A percentile compares a stretch with the other conserved stretches of the same genome.
phyloP scores from a whole-genome alignment of 2,113 vertebrate genomes.

The Labeo catla region DNA sequence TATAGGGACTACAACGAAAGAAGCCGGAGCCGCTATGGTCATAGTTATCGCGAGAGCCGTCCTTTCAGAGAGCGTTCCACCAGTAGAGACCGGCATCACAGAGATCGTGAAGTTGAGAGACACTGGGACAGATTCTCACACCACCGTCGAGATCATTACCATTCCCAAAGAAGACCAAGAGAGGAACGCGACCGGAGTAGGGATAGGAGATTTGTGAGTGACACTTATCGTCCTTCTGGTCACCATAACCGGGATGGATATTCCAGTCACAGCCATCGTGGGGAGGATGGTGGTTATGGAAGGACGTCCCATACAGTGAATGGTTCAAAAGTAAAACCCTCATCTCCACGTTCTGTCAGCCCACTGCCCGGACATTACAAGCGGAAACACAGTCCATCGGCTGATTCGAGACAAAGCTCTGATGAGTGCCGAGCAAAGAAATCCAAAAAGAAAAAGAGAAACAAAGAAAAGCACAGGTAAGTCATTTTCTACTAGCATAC shows the following conservation, averaged over 20 bases:
- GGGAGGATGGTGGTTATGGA: slow-evolving; percentile 54
- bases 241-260: slow-evolving; percentile 64
- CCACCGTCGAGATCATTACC: slow-evolving; percentile 66
- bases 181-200: slow-evolving; percentile 66
- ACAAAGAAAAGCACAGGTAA: slow-evolving; percentile 83
- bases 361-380: slow-evolving; percentile 30
- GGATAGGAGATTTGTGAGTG: slow-evolving; percentile 64
- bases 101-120: slow-evolving; percentile 67
- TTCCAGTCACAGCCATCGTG: slow-evolving; percentile 64
- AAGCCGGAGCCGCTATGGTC: slow-evolving; percentile 67
- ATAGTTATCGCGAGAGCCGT: slow-evolving; percentile 67
- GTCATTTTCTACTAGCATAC: not conserved
- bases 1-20: slow-evolving; percentile 71
- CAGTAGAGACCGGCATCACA: slow-evolving; percentile 73
- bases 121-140: slow-evolving; percentile 72
- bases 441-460: slow-evolving; percentile 93
- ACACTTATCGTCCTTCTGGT: slow-evolving; percentile 59
- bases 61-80: slow-evolving; percentile 74
- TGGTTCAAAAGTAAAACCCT: slow-evolving; percentile 62
- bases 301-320: slow-evolving; percentile 60
- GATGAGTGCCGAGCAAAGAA: slow-evolving; percentile 77
- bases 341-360: slow-evolving; percentile 50
- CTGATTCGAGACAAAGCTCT: slow-evolving; percentile 44
- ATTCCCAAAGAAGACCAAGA: slow-evolving; percentile 64
- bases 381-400: slow-evolving; percentile 61